Conservation (phyloP, 2,888 invertebrate species). For the Rotaria macrura region DNA sequence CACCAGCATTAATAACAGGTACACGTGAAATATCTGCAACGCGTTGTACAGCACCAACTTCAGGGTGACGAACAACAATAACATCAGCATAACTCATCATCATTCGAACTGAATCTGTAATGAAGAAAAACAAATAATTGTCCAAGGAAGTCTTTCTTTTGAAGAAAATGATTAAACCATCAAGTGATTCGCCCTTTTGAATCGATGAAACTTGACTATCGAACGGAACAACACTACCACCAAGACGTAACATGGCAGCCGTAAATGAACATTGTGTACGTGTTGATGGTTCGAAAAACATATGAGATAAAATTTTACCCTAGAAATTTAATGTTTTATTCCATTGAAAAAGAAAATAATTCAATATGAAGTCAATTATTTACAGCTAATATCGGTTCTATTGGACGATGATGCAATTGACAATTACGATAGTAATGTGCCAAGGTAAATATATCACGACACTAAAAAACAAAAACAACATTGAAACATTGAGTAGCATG, state of each 20-base stretch:
- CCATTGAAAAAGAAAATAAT: background rate
- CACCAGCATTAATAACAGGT: conserved; percentile 93
- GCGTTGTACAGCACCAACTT: conserved; percentile 77
- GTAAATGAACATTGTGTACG: conserved; percentile 89
- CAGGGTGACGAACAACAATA: conserved; percentile 82
- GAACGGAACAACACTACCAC: conserved; percentile 79
- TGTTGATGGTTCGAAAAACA: conserved; percentile 95
- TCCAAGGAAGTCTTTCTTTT: background rate
- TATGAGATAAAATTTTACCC: conserved; percentile 85
- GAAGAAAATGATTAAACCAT: conserved; percentile 53
- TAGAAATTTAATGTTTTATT: conserved; percentile 39
- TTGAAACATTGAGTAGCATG: too few relatives aligned
- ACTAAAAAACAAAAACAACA: background rate
- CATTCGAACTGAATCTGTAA: conserved; percentile 49
- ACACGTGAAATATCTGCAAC: conserved; percentile 74
- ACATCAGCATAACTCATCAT: conserved; percentile 68
- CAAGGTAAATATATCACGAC: background rate
- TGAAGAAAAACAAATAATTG: conserved; percentile 38
- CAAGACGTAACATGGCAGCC: conserved; percentile 88
- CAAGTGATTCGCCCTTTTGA: conserved; percentile 87
- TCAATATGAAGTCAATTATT: background rate
- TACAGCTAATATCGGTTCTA: background rate
- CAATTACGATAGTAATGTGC: background rate
- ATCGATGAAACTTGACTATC: conserved; percentile 81
- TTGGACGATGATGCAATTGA: background rate